A percentile compares a stretch with the other conserved stretches of the same genome.
Evolutionary conservation across 2,113 vertebrate species (phyloP).

Genomic region (Zapus hudsonius): DNA sequence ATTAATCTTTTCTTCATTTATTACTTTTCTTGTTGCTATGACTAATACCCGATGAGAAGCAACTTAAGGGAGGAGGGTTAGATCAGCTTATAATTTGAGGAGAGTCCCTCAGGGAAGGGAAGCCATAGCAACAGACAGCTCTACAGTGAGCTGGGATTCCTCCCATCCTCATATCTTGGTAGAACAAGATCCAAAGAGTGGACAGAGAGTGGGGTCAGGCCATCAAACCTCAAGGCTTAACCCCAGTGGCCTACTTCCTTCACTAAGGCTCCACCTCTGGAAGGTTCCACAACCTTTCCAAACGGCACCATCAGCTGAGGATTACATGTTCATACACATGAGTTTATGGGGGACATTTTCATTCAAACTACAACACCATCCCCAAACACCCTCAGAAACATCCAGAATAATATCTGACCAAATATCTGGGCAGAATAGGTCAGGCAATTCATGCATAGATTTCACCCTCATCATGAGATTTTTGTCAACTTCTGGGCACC

Average conservation of each 20-base stretch:
- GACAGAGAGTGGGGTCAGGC: no score
- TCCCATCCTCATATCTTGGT: not conserved
- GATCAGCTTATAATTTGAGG: not conserved
- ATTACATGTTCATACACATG: no score
- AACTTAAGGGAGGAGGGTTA: not conserved
- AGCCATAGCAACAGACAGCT: not conserved
- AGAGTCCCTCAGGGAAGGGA: not conserved
- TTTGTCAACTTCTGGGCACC: not conserved
- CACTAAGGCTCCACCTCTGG: not conserved
- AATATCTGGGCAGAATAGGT: not conserved
- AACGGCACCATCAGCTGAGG: no score
- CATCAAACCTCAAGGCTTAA: not conserved
- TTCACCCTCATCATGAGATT: fast-evolving
- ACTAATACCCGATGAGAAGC: not conserved
- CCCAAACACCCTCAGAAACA: no score
- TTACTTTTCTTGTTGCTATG: not conserved
- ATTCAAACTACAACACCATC: no score
- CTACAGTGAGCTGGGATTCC: not conserved
- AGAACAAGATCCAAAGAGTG: not conserved
- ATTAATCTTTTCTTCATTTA: not conserved
- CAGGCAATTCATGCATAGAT: not conserved
- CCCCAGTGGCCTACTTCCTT: not conserved
- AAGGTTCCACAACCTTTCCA: no score
- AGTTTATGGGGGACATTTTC: no score
- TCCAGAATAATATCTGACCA: not conserved